phyloP scores from a whole-genome alignment of 2,113 vertebrate genomes.

The Sciurus niger region DNA sequence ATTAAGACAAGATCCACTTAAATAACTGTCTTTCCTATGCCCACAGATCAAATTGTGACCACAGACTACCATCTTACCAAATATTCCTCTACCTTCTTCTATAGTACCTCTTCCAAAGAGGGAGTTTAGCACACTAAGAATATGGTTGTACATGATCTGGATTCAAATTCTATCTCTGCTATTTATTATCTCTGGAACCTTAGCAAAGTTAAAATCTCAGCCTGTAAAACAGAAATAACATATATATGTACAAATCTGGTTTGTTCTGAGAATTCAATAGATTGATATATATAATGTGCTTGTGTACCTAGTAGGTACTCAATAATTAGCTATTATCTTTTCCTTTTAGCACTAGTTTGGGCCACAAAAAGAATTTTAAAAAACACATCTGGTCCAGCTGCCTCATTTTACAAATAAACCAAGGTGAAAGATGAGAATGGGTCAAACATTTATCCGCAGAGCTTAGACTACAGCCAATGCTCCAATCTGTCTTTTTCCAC shows the following conservation, averaged over 20 bases:
- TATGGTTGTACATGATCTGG: neutral
- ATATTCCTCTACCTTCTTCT: neutral
- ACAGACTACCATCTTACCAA: neutral
- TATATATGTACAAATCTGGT: neutral
- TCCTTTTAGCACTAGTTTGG: neutral
- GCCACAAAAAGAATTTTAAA: slow-evolving; percentile 25
- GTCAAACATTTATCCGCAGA: neutral
- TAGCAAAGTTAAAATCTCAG: neutral
- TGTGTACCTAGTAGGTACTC: neutral
- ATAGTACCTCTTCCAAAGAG: neutral
- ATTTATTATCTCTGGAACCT: slow-evolving; percentile 14
- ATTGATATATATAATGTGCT: neutral
- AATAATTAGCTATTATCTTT: neutral
- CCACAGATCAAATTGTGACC: neutral
- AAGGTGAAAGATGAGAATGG: neutral
- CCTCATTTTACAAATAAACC: neutral
- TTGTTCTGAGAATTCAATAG: neutral
- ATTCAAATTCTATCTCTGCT: neutral
- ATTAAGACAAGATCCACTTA: neutral
- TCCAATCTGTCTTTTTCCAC: neutral
- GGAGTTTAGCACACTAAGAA: slow-evolving; percentile 19
- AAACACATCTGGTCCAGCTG: neutral
- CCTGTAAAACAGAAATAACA: neutral
- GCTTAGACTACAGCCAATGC: neutral
- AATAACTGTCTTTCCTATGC: neutral